Evolutionary conservation across 1,140 invertebrate species (phyloP).

Genomic region (Portunus trituberculatus): DNA sequence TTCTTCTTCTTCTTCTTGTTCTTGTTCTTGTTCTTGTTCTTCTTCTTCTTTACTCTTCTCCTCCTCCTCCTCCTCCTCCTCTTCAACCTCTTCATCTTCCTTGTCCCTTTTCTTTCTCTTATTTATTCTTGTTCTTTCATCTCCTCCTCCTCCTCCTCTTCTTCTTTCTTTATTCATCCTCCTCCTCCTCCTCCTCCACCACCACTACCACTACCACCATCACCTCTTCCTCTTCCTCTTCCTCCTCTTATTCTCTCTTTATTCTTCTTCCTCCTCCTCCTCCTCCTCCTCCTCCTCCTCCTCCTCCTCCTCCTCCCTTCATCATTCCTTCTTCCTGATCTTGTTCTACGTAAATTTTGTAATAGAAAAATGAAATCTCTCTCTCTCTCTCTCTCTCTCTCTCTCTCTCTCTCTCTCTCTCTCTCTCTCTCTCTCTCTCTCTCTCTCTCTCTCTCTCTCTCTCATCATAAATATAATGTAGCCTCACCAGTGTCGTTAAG

Average conservation of each 20-base stretch:
- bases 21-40: slow-evolving; percentile 66
- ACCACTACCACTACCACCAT: too few species aligned
- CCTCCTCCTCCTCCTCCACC: too few species aligned
- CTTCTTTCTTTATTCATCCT: too few species aligned
- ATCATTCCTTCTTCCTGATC: too few species aligned
- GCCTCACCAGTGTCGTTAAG: slow-evolving; percentile 64
- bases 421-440: neutral
- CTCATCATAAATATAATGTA: slow-evolving; percentile 52
- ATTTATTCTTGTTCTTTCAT: neutral
- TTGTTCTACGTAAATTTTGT: too few species aligned
- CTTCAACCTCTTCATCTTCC: neutral
- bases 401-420: neutral
- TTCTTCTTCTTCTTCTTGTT: slow-evolving; percentile 58
- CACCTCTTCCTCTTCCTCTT: too few species aligned
- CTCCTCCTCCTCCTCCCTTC: too few species aligned
- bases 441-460: neutral
- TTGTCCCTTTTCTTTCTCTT: neutral
- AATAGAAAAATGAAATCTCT: neutral
- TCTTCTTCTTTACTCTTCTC: slow-evolving; percentile 34
- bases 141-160: neutral
- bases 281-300: too few species aligned
- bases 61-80: neutral
- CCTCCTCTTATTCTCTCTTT: too few species aligned
- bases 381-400: neutral
- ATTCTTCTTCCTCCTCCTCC: too few species aligned